Evolutionary conservation across 2,797 vertebrate species (phyloP).

Genomic region (Macroramphosus scolopax): DNA sequence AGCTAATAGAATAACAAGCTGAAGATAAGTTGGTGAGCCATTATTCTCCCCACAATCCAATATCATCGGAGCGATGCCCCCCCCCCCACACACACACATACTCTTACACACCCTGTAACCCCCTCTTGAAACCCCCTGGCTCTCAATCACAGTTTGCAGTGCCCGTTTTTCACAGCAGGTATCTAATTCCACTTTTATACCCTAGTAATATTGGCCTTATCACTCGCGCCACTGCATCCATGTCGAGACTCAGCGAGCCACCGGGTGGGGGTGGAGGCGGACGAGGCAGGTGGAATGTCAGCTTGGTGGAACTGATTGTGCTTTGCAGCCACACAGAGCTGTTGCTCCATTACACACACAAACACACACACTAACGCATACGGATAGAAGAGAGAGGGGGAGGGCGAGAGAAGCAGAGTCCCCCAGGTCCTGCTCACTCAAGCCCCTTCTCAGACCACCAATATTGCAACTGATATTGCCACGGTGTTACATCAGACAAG

Average conservation of each 20-base stretch:
- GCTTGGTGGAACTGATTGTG: slow-evolving; percentile 70
- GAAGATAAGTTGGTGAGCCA: slow-evolving; percentile 25
- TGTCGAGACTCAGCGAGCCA: slow-evolving; percentile 44
- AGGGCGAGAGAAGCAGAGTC: slow-evolving; percentile 21
- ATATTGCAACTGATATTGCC: slow-evolving; percentile 71
- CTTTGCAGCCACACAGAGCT: slow-evolving; percentile 44
- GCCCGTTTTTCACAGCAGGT: slow-evolving; percentile 63
- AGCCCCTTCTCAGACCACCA: slow-evolving; percentile 44
- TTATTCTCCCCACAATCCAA: slow-evolving; percentile 58
- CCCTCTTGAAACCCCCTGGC: slow-evolving; percentile 26
- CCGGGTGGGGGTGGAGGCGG: slow-evolving; percentile 19
- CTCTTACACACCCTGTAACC: slow-evolving; percentile 10
- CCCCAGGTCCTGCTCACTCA: slow-evolving; percentile 47
- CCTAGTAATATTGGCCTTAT: slow-evolving; percentile 71
- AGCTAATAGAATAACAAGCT: slow-evolving; percentile 6
- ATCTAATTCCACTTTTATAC: slow-evolving; percentile 73
- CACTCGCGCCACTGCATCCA: slow-evolving; percentile 53
- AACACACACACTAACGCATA: slow-evolving; percentile 17
- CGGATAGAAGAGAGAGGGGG: slow-evolving; percentile 7
- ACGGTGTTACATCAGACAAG: slow-evolving; percentile 66
- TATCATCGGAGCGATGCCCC: slow-evolving; percentile 34
- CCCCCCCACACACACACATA: slow-evolving; percentile 2
- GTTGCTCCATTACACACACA: slow-evolving; percentile 42
- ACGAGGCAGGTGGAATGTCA: slow-evolving; percentile 55
- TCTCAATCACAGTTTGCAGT: slow-evolving; percentile 50